Conservation (phyloP, 2,113 vertebrate species). For the Malurus melanocephalus region DNA sequence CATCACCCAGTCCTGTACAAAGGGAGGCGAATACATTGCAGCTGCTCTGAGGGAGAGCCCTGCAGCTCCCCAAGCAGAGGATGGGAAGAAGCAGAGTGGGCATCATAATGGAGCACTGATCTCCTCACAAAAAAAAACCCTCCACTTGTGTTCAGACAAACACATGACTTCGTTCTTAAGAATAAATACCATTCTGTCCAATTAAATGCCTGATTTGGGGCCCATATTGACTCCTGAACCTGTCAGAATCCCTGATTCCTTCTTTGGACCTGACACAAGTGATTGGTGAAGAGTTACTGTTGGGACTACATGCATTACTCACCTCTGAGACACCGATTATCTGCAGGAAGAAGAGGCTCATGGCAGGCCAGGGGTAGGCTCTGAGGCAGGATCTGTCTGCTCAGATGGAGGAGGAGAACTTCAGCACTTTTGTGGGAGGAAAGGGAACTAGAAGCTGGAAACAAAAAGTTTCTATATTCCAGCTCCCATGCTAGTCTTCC, state of each 20-base stretch:
- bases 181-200: background rate
- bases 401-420: background rate
- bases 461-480: background rate
- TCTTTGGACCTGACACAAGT: background rate
- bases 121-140: background rate
- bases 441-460: background rate
- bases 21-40: background rate
- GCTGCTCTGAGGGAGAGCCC: background rate
- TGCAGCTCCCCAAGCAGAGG: background rate
- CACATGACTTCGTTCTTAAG: background rate
- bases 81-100: background rate
- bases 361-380: background rate
- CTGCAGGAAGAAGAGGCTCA: background rate
- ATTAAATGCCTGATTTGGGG: background rate
- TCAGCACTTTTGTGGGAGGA: background rate
- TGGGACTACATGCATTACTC: background rate
- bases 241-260: background rate
- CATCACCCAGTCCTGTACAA: background rate
- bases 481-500: background rate
- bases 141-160: background rate
- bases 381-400: background rate
- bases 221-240: background rate
- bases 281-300: background rate
- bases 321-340: fast-evolving
- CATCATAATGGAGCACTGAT: background rate